phyloP scores from a whole-genome alignment of 2,888 invertebrate species.

The Dioctria linearis region DNA sequence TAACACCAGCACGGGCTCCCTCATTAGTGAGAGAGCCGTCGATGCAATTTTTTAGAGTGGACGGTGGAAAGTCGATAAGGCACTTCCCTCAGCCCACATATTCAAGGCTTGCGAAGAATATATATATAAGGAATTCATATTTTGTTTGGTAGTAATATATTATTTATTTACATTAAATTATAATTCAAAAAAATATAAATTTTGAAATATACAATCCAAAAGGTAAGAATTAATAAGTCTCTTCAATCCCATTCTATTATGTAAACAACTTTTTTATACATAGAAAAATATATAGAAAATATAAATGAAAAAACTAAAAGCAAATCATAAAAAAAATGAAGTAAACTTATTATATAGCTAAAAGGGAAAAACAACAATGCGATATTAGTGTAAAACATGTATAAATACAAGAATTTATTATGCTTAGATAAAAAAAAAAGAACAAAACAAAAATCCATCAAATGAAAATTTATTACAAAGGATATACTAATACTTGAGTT shows the following conservation, averaged over 20 bases:
- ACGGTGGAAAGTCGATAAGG: too few relatives aligned
- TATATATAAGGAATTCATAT: too few relatives aligned
- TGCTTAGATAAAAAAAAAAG: slow-evolving; percentile 53
- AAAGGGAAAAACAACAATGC: slow-evolving; percentile 44
- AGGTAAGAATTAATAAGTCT: not conserved
- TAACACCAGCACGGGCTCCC: too few relatives aligned
- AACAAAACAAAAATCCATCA: slow-evolving; percentile 42
- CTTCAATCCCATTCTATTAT: slow-evolving; percentile 31
- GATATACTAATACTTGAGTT: slow-evolving; percentile 38
- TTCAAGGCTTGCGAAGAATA: too few relatives aligned
- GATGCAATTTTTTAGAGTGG: too few relatives aligned
- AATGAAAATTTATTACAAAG: slow-evolving; percentile 17
- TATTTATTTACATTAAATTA: too few relatives aligned
- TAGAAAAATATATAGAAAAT: slow-evolving; percentile 37
- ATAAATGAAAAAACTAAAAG: slow-evolving; percentile 20
- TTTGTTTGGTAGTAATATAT: too few relatives aligned
- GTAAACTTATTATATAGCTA: slow-evolving; percentile 16
- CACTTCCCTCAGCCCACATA: too few relatives aligned
- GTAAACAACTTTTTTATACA: slow-evolving; percentile 26
- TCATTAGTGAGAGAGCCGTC: too few relatives aligned
- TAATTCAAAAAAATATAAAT: too few relatives aligned
- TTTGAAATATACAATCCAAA: not conserved
- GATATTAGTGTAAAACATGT: slow-evolving; percentile 54
- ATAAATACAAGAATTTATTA: slow-evolving; percentile 55
- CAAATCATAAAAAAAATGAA: slow-evolving; percentile 39